These are phyloP conservation scores for Progne subis DNA, from an alignment of 2,113 vertebrate species.

Conservation along the genomic window DNA sequence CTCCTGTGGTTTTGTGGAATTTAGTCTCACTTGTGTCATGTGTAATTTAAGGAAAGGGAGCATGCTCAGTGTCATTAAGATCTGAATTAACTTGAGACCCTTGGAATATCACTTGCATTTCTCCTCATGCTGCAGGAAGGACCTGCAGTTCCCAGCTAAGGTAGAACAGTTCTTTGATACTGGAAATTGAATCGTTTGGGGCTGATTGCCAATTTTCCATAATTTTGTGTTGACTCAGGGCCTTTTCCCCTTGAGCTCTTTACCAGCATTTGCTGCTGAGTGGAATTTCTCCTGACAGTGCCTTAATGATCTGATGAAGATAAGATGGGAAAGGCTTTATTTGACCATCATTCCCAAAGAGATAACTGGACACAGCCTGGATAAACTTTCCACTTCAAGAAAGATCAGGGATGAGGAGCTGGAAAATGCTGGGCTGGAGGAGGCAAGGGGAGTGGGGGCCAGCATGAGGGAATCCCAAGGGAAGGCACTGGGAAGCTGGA, in stretches of 20 bases:
- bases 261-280: neutral
- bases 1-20: neutral
- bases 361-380: neutral
- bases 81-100: neutral
- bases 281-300: neutral
- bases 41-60: neutral
- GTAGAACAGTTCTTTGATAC: neutral
- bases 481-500: neutral
- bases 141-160: neutral
- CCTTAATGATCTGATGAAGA: neutral
- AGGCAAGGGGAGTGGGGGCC: neutral
- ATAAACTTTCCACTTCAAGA: neutral
- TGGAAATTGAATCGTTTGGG: neutral
- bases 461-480: rapidly evolving
- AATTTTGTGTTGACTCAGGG: neutral
- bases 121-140: neutral
- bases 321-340: neutral
- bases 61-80: rapidly evolving
- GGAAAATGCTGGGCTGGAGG: rapidly evolving
- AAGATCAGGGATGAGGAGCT: neutral
- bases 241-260: neutral
- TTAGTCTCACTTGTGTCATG: rapidly evolving
- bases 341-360: neutral
- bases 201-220: neutral
- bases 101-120: neutral